Evolutionary conservation across 2,888 invertebrate species (phyloP), one percentile per base, ranked within the genome.

Genomic region (Diarsia brunnea): DNA sequence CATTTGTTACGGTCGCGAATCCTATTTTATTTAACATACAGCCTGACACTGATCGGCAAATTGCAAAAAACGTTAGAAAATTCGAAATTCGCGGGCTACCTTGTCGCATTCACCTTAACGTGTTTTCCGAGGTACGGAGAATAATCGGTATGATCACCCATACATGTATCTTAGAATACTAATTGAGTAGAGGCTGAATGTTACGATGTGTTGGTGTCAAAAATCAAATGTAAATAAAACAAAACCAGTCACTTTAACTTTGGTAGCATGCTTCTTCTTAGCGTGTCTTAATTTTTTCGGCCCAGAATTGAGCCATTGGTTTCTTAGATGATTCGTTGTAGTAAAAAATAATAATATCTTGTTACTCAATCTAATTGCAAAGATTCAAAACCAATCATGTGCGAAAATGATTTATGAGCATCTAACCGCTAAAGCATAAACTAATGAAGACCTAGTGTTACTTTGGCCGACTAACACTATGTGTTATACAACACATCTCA

Each of bases 371-470:
- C 1, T 21, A 45, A 38, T 45, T 16, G 8, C 49, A 60, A 16
- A 67, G 0, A 66, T 49, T 31, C 10, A 31, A 43, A 67, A 76
- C 49, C 43, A 21, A 21, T 3, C 1, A 38, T 38, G 53, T 63
- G 47, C 5, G 8, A 69, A 63, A 43, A 8, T 69, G 53, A 78
- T 78, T 61, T 21, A 61, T 53, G 19, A 19, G 3, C 12, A 24
- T 47, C 10, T 47, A 38, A 68, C 38, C 38, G 43, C 21, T 58
- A 5, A 5, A 51, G 27, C n/a, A 24, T 63, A 63, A 38, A 55
- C 51, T 70, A 27, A 61, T 43, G 8, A 68, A 45, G 11, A 79
- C 38, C 47, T 73, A 60, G 53, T 72, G 55, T 58, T 49, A 64
- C 24, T 43, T 14, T 64, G 78, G 14, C 63, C 55, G 27, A 78